Evolutionary conservation across 2,888 invertebrate species (phyloP), one percentile per base, ranked within the genome.

Genomic region (Phragmatobia fuliginosa): DNA sequence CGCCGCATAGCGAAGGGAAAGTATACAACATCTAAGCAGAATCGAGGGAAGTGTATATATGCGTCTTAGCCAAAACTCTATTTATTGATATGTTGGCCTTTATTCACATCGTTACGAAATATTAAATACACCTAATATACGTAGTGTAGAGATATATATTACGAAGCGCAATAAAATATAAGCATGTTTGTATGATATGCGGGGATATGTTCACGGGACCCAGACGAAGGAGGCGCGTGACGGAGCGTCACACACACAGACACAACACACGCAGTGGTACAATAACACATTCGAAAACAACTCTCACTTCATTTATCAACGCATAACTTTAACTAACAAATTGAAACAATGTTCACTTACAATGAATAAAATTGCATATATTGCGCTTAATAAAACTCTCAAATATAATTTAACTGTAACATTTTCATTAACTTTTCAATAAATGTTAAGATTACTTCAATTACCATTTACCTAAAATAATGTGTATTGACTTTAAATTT

Each of bases 401-500:
- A 94, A 94, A 94, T 94, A 94, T 94, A 95, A 94, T 95, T 94
- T 90, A 94, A 94, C 94, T 94, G 94, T 94, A 94, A 94, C 93
- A 94, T 93, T 94, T 90, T 92, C 87, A 92, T 93, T 88, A 94
- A 94, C 93, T 94, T 93, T 93, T 94, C 87, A 94, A 94, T 94
- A 94, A 93, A 93, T 88, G 94, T 93, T 93, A 94, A 92, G 92
- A 92, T 94, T 94, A 93, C 88, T 89, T 94, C 93, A 93, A 91
- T 94, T 94, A 94, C 88, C 87, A 89, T 95, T 95, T 95, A 95
- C 96, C 95, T 96, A 95, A 95, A 94, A 93, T 95, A 96, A 95
- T 92, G 92, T 85, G 96, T 96, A 96, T 96, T 96, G 96, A 96
- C 96, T 96, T 96, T 95, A 93, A 94, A 96, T 96, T 96, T 96